Evolutionary conservation across 92 coral and sea anemone species (phyloP).

Genomic region (Bergia sp.): DNA sequence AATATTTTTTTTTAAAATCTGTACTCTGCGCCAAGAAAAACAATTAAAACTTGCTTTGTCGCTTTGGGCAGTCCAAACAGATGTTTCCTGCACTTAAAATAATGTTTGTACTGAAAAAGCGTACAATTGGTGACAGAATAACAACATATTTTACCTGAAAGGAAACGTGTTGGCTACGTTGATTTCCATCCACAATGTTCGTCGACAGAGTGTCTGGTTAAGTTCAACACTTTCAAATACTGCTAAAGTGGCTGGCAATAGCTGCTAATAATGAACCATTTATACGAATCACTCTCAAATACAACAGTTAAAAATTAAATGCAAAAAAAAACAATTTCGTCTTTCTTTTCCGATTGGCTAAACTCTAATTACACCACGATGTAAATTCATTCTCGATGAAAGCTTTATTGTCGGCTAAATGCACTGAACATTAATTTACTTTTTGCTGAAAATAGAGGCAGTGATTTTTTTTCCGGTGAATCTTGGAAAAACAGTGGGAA

Average conservation of each 20-base stretch:
- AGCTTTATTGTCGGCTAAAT: neutral
- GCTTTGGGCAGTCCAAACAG: neutral
- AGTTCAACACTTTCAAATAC: neutral
- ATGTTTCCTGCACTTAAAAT: neutral
- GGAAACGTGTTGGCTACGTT: neutral
- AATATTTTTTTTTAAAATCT: too few species aligned
- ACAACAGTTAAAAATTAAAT: neutral
- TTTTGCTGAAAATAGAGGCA: neutral
- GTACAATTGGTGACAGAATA: neutral
- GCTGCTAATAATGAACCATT: neutral
- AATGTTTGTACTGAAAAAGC: neutral
- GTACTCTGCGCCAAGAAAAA: neutral
- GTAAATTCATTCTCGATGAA: neutral
- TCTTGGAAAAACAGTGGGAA: neutral
- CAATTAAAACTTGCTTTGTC: neutral
- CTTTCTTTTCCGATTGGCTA: slow-evolving; percentile 10
- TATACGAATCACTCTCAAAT: neutral
- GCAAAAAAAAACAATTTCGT: neutral
- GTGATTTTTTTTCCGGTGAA: neutral
- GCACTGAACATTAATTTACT: neutral
- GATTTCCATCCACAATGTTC: neutral
- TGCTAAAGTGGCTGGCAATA: neutral
- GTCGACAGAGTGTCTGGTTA: neutral
- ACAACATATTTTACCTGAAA: neutral
- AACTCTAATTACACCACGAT: neutral